A percentile compares a stretch with the other conserved stretches of the same genome.
Conservation (phyloP, 2,113 vertebrate species). For the Serilophus lunatus region DNA sequence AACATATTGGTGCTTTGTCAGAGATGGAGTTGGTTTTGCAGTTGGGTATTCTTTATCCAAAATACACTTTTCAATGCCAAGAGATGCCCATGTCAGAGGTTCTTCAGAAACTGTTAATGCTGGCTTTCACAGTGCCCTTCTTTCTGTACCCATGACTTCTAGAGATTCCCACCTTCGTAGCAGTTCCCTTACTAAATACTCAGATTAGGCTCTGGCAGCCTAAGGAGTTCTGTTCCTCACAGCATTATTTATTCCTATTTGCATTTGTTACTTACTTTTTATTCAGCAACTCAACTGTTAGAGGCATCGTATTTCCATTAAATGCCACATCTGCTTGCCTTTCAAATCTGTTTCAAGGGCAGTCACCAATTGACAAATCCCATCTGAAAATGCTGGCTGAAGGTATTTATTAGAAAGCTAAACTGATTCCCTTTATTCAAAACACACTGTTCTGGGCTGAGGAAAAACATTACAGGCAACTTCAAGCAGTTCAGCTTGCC, state of each 20-base stretch:
- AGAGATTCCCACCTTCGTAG: background rate
- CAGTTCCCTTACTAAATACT: background rate
- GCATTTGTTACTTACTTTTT: background rate
- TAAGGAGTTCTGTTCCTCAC: background rate
- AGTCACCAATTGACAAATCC: background rate
- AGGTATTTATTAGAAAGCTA: constrained; percentile 27
- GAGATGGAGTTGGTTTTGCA: background rate
- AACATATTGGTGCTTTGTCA: background rate
- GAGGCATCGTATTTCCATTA: background rate
- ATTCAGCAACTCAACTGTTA: background rate
- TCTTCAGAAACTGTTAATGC: background rate
- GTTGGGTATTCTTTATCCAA: background rate
- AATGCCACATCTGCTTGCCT: background rate
- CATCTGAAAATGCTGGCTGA: constrained; percentile 1
- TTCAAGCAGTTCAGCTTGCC: background rate
- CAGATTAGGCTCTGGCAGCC: background rate
- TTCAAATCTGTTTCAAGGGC: constrained; percentile 32
- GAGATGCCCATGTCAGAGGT: background rate
- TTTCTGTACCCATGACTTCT: background rate
- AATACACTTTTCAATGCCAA: fast-evolving
- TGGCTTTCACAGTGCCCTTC: background rate
- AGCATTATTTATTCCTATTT: background rate
- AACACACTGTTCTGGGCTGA: background rate
- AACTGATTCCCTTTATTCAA: constrained; percentile 8
- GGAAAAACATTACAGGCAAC: background rate